A percentile compares a stretch with the other conserved stretches of the same genome.
Evolutionary conservation across 2,113 vertebrate genomes (phyloP).

Genomic region (Microtus richardsoni): DNA sequence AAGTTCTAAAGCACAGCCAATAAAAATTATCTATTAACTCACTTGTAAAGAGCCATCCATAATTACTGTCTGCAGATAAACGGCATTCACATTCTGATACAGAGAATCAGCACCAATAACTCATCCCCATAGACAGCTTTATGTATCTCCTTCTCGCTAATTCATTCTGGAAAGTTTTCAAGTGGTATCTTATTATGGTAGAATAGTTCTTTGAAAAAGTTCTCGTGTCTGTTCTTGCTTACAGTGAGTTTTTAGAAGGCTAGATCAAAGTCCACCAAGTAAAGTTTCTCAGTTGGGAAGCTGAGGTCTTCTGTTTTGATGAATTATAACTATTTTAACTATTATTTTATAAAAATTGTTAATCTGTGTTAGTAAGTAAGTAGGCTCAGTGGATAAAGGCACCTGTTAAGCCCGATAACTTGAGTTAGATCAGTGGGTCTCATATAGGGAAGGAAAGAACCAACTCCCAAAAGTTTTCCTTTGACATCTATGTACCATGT

Average conservation of each 20-base stretch:
- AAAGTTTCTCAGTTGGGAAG: conserved; percentile 22
- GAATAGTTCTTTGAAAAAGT: conserved; percentile 54
- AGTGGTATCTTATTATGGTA: not conserved
- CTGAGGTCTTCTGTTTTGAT: not conserved
- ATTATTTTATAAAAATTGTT: not conserved
- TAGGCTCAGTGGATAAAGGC: not conserved
- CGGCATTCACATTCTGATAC: conserved; percentile 61
- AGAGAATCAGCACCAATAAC: conserved; percentile 48
- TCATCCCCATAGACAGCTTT: conserved; percentile 67
- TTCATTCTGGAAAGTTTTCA: conserved; percentile 58
- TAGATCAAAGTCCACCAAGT: conserved; percentile 58
- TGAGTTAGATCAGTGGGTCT: not conserved
- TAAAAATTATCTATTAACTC: conserved; percentile 65
- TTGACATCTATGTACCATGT: not conserved
- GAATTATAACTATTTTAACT: not conserved
- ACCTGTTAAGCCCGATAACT: not conserved
- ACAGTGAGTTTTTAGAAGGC: not conserved
- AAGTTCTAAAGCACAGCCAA: conserved; percentile 2
- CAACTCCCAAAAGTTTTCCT: too few relatives aligned
- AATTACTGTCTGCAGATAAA: conserved; percentile 66
- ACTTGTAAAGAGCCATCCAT: conserved; percentile 59
- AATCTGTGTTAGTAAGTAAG: not conserved
- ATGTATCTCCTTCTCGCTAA: conserved; percentile 69
- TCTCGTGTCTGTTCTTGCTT: not conserved
- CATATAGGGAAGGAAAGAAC: not conserved